Base-by-base conservation (phyloP, 2,797 vertebrate genomes). In the Parauchenoglanis ngamensis region DNA sequence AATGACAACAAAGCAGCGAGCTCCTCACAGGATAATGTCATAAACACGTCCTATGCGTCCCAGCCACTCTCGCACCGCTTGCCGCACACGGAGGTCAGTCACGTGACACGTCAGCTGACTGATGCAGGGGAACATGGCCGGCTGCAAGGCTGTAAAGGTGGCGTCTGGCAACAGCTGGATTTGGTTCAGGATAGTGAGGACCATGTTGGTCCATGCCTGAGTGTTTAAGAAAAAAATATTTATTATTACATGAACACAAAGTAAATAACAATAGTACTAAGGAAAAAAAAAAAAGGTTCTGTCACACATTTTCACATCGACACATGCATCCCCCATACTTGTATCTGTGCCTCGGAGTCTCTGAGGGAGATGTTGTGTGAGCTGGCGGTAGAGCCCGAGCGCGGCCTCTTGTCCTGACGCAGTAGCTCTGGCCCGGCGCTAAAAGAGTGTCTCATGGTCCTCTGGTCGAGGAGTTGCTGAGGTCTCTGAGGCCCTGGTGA, bases 151-250 rank as follows among this genome's bases (percentile, higher is more conserved):
- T 17, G 95, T 94, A 93, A 99, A 99, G 0, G 95, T 97, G 70
- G 96, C 91, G 91, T 99, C 98, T 0, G 97, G 96, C 61, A 99
- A 94, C 23, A 96, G 95, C 92, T 98, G 97, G 90, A 99, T 96
- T 93, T 99, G 98, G 83, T 97, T 98, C 88, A 99, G 96, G 90
- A 99, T 96, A 0, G 97, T 98, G 93, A 99, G 91, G 89, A 99
- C 97, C 98, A 99, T 99, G 94, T 97, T 99, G 95, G 98, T 99
- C 98, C 98, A 99, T 0, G 98, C 98, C 98, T 99, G 12, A 23
- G 89, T 46, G 87, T 92, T 89, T 84, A 15, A 59, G 72, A 44
- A 79, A 35, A 79, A 23, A 52, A 0, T 7, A 54, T 17, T 28
- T 8, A 28, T 49, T 17, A 54, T n/a, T 54, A 54, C 5, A 63